Evolutionary conservation across 2,797 vertebrate genomes (phyloP).

Genomic region (Xerus rutilus): DNA sequence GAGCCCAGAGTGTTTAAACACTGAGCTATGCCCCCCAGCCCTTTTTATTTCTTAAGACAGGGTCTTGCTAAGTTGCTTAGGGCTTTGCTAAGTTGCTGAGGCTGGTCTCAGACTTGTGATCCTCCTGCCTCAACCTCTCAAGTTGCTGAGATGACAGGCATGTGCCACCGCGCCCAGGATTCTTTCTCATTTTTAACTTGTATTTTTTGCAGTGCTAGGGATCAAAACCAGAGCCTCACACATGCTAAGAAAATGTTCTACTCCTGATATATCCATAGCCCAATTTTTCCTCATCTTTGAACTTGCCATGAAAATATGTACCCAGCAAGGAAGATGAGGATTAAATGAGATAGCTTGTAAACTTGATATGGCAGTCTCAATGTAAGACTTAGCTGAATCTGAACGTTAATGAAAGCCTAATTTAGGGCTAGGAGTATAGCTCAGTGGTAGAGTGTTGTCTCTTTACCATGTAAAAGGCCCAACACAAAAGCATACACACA

Average conservation of each 20-base stretch:
- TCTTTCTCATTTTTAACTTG: background rate
- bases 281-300: background rate
- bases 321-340: background rate
- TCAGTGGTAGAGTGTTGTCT: background rate
- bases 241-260: background rate
- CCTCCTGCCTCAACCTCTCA: too few species aligned
- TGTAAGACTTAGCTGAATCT: background rate
- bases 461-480: background rate
- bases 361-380: background rate
- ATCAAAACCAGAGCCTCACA: background rate
- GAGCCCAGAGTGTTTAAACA: too few species aligned
- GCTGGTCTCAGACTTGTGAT: too few species aligned
- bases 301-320: background rate
- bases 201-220: background rate
- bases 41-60: too few species aligned
- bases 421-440: background rate
- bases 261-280: too few species aligned
- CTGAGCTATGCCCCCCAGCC: too few species aligned
- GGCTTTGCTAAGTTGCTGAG: too few species aligned
- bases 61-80: too few species aligned
- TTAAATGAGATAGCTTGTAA: slow-evolving; percentile 1
- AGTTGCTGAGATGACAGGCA: too few species aligned
- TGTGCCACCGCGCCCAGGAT: background rate
- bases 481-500: too few species aligned
- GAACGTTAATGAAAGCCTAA: slow-evolving; percentile 23